Conservation (phyloP, 2,797 vertebrate genomes). For the Apogon hyalosoma region DNA sequence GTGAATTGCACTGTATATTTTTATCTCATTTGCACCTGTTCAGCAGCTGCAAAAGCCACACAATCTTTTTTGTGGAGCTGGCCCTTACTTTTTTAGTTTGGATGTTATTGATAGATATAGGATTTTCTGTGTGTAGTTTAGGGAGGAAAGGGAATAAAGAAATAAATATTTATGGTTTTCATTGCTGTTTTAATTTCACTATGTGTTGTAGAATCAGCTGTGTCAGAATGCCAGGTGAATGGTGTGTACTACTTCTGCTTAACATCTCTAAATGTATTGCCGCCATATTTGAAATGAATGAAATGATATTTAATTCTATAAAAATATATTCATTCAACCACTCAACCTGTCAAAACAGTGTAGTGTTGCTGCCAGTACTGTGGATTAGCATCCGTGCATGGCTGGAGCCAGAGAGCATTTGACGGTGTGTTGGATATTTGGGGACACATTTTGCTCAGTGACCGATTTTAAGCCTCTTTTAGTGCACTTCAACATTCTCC, state of each 20-base stretch:
- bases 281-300: too few relatives aligned
- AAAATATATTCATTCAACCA: slow-evolving; percentile 16
- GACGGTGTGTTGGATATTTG: slow-evolving; percentile 31
- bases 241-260: too few relatives aligned
- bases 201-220: slow-evolving; percentile 13
- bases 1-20: too few relatives aligned
- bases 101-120: background rate
- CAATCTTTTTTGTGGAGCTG: background rate
- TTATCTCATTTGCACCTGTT: too few relatives aligned
- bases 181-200: slow-evolving; percentile 17
- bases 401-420: slow-evolving; percentile 29
- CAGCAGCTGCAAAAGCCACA: too few relatives aligned
- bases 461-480: slow-evolving; percentile 32
- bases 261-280: too few relatives aligned
- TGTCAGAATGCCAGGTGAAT: background rate
- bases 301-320: background rate
- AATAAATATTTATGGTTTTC: slow-evolving; percentile 14
- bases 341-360: slow-evolving; percentile 30
- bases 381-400: slow-evolving; percentile 14
- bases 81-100: background rate
- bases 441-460: slow-evolving; percentile 13
- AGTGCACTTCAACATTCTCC: background rate
- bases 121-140: background rate
- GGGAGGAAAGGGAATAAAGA: too few relatives aligned
- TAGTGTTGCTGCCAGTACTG: slow-evolving; percentile 29